These are phyloP conservation scores for Metacarcinus magister DNA, from an alignment of 2,888 invertebrate species.

Conservation along the genomic window DNA sequence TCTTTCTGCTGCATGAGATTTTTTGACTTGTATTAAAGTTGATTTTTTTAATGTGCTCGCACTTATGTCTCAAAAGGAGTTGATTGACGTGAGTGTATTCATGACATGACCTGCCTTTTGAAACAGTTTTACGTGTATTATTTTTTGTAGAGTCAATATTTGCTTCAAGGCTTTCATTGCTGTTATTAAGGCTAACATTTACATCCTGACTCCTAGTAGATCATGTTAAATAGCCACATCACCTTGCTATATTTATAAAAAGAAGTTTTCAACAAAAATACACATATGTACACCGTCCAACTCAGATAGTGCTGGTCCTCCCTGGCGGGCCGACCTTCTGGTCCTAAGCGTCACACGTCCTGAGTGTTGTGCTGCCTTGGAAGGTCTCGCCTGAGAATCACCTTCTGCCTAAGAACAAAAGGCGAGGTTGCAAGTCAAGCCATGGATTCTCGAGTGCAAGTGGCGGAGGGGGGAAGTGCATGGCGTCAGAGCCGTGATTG, in stretches of 20 bases:
- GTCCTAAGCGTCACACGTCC: background rate
- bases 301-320: background rate
- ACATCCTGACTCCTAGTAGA: background rate
- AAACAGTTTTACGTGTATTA: background rate
- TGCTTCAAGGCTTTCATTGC: background rate
- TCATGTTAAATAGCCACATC: background rate
- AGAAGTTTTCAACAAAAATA: background rate
- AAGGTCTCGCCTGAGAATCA: background rate
- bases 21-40: background rate
- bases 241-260: background rate
- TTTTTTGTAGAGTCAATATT: background rate
- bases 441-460: constrained; percentile 1
- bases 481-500: constrained; percentile 26
- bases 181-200: background rate
- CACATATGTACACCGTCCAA: background rate
- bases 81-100: background rate
- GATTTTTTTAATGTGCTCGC: background rate
- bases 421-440: background rate
- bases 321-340: background rate
- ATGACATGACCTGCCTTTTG: background rate
- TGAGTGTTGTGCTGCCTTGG: background rate
- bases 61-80: background rate
- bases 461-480: background rate
- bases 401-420: background rate
- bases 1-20: background rate